Conservation (phyloP, 1,140 invertebrate species). For the Planococcus citri region DNA sequence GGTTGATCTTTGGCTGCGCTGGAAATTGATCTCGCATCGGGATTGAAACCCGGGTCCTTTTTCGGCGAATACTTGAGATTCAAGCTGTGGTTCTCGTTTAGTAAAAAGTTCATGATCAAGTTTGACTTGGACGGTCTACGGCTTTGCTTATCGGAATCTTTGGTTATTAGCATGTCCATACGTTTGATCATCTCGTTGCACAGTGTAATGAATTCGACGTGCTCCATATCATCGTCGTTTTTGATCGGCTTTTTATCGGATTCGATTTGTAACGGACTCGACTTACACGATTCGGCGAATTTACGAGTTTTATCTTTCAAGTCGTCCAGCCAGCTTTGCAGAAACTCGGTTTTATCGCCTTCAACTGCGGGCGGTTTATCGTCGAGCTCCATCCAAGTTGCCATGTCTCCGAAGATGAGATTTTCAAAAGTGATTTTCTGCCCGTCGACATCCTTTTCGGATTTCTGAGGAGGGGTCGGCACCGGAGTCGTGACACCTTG, state of each 20-base stretch:
- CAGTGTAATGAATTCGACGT: neutral
- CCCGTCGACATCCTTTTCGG: neutral
- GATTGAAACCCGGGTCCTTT: neutral
- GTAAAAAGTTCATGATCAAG: neutral
- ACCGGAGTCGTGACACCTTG: neutral
- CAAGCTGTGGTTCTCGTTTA: neutral
- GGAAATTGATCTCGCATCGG: neutral
- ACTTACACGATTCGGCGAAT: neutral
- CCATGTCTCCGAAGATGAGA: neutral
- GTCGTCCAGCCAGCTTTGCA: neutral
- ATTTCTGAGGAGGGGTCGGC: too few relatives aligned
- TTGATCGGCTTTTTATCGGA: neutral
- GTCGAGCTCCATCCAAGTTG: neutral
- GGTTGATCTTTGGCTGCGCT: neutral
- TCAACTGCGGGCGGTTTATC: neutral
- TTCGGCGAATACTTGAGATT: neutral
- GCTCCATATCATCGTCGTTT: neutral
- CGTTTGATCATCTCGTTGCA: constrained; percentile 12
- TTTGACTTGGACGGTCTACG: neutral
- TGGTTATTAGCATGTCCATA: neutral
- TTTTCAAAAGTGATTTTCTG: neutral
- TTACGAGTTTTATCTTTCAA: neutral
- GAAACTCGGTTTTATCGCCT: neutral
- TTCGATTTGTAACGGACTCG: neutral
- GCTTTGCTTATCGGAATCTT: neutral